These are phyloP conservation scores for Oncorhynchus mykiss DNA, from an alignment of 2,113 vertebrate genomes.

Conservation along the genomic window DNA sequence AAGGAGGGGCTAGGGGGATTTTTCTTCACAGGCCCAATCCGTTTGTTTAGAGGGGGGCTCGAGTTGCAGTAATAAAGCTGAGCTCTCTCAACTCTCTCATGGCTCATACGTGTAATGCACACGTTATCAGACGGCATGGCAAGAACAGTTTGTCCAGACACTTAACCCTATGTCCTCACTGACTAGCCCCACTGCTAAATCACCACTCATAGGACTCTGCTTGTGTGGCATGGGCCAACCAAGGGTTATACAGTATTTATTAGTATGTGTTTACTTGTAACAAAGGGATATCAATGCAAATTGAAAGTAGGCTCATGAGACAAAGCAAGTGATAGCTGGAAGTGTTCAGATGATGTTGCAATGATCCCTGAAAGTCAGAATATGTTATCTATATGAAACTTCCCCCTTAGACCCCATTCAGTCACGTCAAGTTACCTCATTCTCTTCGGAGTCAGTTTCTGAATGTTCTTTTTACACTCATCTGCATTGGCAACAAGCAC, in stretches of 20 bases:
- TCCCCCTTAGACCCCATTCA: no score
- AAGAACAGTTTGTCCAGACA: conserved; percentile 35
- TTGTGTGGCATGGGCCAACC: conserved; percentile 6
- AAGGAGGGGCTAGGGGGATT: conserved; percentile 41
- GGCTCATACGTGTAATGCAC: conserved; percentile 45
- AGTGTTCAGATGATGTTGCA: neutral
- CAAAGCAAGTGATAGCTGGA: conserved; percentile 25
- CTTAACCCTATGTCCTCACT: conserved; percentile 26
- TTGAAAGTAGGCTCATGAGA: conserved; percentile 1
- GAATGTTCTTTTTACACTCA: no score
- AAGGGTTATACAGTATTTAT: conserved; percentile 7
- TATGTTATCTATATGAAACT: neutral
- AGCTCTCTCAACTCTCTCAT: conserved; percentile 50
- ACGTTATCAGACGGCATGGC: conserved; percentile 50
- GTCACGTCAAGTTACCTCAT: no score
- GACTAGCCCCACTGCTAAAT: conserved; percentile 23
- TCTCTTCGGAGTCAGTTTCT: no score
- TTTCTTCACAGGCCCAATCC: conserved; percentile 49
- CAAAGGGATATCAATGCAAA: no score
- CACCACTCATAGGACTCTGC: neutral
- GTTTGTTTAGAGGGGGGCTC: conserved; percentile 62
- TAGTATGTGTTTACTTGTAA: no score
- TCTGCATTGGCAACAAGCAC: no score
- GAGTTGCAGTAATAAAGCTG: conserved; percentile 58
- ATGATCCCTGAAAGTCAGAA: neutral